These are phyloP conservation scores for Thumatha senex DNA, from an alignment of 2,888 invertebrate genomes.

Conservation along the genomic window DNA sequence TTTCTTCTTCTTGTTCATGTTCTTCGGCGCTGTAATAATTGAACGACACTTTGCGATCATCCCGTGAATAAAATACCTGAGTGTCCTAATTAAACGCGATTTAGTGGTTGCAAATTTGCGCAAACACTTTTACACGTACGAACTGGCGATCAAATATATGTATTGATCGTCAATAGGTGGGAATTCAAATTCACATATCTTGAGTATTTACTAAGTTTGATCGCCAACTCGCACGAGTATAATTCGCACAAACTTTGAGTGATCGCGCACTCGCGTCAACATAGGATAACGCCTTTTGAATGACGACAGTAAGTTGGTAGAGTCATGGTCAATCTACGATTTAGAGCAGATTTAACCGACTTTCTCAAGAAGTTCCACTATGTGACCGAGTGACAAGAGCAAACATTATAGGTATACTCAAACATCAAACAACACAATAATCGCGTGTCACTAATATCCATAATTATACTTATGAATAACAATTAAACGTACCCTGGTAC, in stretches of 20 bases:
- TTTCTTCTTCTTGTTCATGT: too few species aligned
- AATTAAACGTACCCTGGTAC: slow-evolving; percentile 62
- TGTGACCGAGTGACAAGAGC: slow-evolving; percentile 26
- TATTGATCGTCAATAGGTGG: too few species aligned
- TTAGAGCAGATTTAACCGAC: slow-evolving; percentile 52
- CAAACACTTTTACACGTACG: too few species aligned
- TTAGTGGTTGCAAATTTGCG: too few species aligned
- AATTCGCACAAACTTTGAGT: too few species aligned
- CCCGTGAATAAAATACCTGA: too few species aligned
- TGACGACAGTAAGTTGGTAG: slow-evolving; percentile 32
- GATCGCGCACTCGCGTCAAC: too few species aligned
- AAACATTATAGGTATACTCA: slow-evolving; percentile 12
- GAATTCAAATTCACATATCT: too few species aligned
- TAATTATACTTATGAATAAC: slow-evolving; percentile 36
- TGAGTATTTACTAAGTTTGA: background rate
- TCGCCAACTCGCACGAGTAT: background rate
- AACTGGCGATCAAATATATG: too few species aligned
- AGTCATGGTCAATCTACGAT: slow-evolving; percentile 66
- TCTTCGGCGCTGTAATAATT: too few species aligned
- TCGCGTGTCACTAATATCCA: slow-evolving; percentile 50
- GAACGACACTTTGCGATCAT: too few species aligned
- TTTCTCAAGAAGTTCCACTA: slow-evolving; percentile 56
- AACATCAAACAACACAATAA: slow-evolving; percentile 19
- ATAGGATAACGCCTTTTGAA: slow-evolving; percentile 13
- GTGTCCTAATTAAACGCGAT: too few species aligned